Conservation (phyloP, 2,113 vertebrate species). For the Desmodus rotundus region DNA sequence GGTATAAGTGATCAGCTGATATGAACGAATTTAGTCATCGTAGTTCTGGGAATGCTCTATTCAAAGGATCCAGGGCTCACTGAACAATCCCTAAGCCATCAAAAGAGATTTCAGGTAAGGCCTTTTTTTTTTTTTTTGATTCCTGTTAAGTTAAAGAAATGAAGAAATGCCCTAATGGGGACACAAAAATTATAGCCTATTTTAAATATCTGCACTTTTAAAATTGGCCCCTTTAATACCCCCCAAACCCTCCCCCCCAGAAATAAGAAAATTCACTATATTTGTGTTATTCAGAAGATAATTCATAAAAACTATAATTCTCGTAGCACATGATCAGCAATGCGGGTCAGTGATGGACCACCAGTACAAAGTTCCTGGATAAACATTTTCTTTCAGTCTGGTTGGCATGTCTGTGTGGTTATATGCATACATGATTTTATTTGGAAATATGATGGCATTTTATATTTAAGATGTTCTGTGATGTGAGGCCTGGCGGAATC, state of each 20-base stretch:
- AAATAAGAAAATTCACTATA: neutral
- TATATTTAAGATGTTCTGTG: neutral
- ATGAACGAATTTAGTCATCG: neutral
- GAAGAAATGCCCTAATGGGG: neutral
- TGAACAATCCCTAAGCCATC: neutral
- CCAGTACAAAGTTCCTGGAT: neutral
- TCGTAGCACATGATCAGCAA: neutral
- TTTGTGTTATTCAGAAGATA: neutral
- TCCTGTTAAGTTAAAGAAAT: neutral
- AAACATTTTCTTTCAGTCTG: neutral
- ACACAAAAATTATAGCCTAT: neutral
- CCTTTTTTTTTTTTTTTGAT: neutral
- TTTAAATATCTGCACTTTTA: neutral
- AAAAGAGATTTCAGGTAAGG: neutral
- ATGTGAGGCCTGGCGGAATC: neutral
- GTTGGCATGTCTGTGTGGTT: neutral
- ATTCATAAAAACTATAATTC: neutral
- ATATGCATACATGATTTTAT: neutral
- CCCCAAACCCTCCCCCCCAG: neutral
- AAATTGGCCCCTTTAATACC: neutral
- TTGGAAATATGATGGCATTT: constrained; percentile 11
- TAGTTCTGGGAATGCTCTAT: neutral
- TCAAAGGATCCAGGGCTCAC: neutral
- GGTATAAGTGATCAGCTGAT: neutral
- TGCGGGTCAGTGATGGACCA: neutral